A percentile compares a stretch with the other conserved stretches of the same genome.
Evolutionary conservation across 2,888 invertebrate species (phyloP).

Genomic region (Sicus ferrugineus): DNA sequence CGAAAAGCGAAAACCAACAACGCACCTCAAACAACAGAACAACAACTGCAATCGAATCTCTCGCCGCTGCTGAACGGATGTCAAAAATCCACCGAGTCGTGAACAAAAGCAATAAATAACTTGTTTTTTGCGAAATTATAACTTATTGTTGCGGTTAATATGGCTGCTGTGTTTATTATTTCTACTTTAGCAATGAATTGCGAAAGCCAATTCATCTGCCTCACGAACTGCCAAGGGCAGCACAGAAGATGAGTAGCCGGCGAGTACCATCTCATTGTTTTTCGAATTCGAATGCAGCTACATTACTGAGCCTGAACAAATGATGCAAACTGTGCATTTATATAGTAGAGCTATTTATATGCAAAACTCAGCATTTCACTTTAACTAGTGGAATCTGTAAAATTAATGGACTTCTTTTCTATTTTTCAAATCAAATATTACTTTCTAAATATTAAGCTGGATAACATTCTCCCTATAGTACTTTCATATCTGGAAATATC

Average conservation of each 20-base stretch:
- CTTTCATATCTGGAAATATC: not conserved
- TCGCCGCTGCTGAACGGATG: conserved; percentile 41
- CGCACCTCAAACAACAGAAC: not conserved
- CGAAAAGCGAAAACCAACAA: not conserved
- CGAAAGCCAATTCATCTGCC: conserved; percentile 23
- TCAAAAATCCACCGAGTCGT: conserved; percentile 42
- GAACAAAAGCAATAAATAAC: conserved; percentile 38
- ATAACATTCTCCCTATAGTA: too few species aligned
- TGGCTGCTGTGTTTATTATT: not conserved
- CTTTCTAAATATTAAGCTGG: too few species aligned
- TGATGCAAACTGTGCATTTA: too few species aligned
- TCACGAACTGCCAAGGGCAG: conserved; percentile 13
- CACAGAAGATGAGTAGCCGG: not conserved
- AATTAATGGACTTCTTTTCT: too few species aligned
- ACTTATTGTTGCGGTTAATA: conserved; percentile 4
- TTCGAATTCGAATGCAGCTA: too few species aligned
- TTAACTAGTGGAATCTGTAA: too few species aligned
- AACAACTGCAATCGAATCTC: not conserved
- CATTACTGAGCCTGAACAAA: too few species aligned
- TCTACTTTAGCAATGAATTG: conserved; percentile 17
- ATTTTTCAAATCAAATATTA: too few species aligned
- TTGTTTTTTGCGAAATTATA: conserved; percentile 1
- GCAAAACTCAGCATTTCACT: too few species aligned
- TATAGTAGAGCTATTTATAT: too few species aligned
- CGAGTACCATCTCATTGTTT: not conserved